phyloP scores from a whole-genome alignment of 2,113 vertebrate species.

The Myrmecophaga tridactyla region DNA sequence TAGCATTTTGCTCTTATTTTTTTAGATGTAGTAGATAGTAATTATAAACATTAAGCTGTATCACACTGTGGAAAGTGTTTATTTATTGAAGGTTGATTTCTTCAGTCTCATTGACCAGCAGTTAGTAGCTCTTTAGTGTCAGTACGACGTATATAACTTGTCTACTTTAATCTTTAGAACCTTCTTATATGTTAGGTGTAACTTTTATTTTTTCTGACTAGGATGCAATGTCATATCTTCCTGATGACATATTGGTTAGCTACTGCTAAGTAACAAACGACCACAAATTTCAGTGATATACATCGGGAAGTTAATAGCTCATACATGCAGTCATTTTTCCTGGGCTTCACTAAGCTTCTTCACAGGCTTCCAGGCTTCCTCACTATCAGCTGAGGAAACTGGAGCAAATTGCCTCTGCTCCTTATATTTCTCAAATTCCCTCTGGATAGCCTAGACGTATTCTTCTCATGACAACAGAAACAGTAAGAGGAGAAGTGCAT shows the following conservation, averaged over 20 bases:
- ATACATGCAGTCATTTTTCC: background rate
- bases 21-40: background rate
- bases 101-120: background rate
- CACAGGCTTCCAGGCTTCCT: background rate
- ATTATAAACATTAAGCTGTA: background rate
- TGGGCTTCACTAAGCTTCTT: background rate
- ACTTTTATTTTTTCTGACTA: background rate
- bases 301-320: background rate
- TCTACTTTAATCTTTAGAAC: background rate
- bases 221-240: background rate
- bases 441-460: background rate
- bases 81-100: background rate
- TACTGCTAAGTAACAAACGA: background rate
- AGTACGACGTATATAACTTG: background rate
- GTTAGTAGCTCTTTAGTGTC: background rate
- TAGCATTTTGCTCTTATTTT: background rate
- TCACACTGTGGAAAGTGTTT: background rate
- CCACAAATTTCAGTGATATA: background rate
- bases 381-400: background rate
- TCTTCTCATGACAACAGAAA: background rate
- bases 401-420: background rate
- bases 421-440: background rate
- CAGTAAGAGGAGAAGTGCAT: background rate
- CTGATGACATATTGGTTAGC: background rate
- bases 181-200: background rate